Evolutionary conservation across 2,113 vertebrate genomes (phyloP).

Genomic region (Boleophthalmus pectinirostris): DNA sequence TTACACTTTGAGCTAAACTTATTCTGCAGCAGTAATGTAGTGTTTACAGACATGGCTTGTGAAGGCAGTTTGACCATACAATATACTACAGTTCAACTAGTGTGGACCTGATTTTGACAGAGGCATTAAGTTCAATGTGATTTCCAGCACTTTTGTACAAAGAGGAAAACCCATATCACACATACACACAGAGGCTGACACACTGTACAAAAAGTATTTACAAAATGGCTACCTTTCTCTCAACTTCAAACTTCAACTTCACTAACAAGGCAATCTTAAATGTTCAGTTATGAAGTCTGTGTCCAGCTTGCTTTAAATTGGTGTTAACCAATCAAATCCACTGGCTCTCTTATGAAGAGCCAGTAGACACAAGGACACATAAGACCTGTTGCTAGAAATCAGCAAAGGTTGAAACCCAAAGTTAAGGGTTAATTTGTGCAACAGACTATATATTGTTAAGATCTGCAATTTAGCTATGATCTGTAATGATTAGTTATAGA

Average conservation of each 20-base stretch:
- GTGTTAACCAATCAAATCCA: not conserved
- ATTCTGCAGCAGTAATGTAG: slow-evolving; percentile 9
- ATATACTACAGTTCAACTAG: slow-evolving; percentile 13
- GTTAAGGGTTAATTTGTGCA: not conserved
- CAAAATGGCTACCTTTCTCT: slow-evolving; percentile 35
- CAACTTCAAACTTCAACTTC: not conserved
- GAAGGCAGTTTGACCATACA: slow-evolving; percentile 26
- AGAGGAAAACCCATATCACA: slow-evolving; percentile 14
- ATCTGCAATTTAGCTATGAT: not conserved
- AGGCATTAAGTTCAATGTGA: slow-evolving; percentile 31
- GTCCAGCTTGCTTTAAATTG: not conserved
- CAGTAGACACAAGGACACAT: not conserved
- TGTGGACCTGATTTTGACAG: slow-evolving; percentile 36
- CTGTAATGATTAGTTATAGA: not conserved
- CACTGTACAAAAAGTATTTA: slow-evolving; percentile 49
- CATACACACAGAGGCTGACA: slow-evolving; percentile 24
- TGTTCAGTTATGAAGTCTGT: not conserved
- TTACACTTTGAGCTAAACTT: not conserved
- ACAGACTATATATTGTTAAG: not conserved
- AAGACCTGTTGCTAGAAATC: not conserved
- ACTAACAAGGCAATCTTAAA: not conserved
- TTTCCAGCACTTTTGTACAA: slow-evolving; percentile 56
- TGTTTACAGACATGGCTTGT: slow-evolving; percentile 27
- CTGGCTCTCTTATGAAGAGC: not conserved
- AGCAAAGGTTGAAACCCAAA: not conserved